Evolutionary conservation across 2,888 invertebrate genomes (phyloP).

Genomic region (Eustalomyia histrio): DNA sequence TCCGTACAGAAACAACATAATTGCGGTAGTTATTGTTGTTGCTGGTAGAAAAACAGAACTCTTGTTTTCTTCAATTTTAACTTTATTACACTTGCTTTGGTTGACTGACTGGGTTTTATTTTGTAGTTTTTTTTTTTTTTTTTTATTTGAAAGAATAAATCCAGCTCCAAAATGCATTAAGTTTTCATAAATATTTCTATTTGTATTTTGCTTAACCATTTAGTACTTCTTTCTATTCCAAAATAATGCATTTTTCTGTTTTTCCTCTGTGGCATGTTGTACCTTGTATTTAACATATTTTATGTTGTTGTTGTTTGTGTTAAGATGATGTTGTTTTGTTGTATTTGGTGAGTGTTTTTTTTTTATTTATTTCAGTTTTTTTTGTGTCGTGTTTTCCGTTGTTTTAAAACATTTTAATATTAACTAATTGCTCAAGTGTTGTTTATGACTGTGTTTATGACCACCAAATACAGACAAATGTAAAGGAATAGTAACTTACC

Average conservation of each 20-base stretch:
- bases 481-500: not conserved
- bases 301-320: conserved; percentile 12
- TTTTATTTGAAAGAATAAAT: not conserved
- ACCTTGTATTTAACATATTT: conserved; percentile 12
- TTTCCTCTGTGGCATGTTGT: conserved; percentile 7
- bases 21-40: conserved; percentile 29
- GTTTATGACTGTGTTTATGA: conserved; percentile 61
- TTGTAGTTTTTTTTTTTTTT: not conserved
- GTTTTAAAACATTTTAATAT: conserved; percentile 64
- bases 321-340: conserved; percentile 24
- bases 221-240: not conserved
- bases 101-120: not conserved
- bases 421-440: conserved; percentile 66
- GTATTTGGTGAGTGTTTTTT: not conserved
- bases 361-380: not conserved
- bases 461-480: conserved; percentile 35
- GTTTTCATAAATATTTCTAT: not conserved
- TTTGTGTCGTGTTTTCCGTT: conserved; percentile 55
- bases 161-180: not conserved
- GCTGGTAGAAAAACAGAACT: not conserved
- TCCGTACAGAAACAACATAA: conserved; percentile 42
- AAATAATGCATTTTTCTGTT: not conserved
- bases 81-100: conserved; percentile 30
- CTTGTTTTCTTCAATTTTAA: conserved; percentile 7
- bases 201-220: not conserved